phyloP scores from a whole-genome alignment of 2,888 invertebrate genomes.

The Amphiduros pacificus region DNA sequence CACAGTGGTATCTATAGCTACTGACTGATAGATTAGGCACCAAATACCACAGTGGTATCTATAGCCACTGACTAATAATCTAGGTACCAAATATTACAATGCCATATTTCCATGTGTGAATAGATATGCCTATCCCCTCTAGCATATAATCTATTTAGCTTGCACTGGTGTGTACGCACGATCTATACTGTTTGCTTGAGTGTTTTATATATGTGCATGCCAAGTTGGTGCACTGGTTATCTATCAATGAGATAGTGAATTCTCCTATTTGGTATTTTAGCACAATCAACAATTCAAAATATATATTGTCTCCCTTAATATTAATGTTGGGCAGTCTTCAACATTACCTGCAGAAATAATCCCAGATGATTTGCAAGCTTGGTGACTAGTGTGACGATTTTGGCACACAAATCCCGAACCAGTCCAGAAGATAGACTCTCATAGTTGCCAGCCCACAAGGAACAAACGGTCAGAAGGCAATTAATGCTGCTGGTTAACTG shows the following conservation, averaged over 20 bases:
- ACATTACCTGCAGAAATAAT: constrained; percentile 46
- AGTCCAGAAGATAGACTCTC: constrained; percentile 37
- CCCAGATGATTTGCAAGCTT: constrained; percentile 41
- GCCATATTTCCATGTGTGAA: no score
- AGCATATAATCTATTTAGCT: no score
- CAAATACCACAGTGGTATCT: no score
- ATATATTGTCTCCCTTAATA: not conserved
- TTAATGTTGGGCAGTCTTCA: not conserved
- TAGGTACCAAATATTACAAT: no score
- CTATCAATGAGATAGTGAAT: no score
- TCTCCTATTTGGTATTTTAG: no score
- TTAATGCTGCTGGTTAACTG: constrained; percentile 37
- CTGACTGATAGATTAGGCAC: no score
- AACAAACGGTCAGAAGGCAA: constrained; percentile 35
- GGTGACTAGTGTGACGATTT: constrained; percentile 37
- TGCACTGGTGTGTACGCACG: not conserved
- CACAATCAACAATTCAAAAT: not conserved
- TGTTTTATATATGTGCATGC: no score
- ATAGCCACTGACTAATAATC: no score
- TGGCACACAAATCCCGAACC: constrained; percentile 40
- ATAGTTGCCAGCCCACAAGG: constrained; percentile 41
- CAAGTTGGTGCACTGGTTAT: no score
- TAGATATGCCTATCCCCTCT: no score
- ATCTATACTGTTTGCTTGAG: not conserved
- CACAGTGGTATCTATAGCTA: no score